Conservation (phyloP, 2,113 vertebrate genomes). For the Sorex araneus region DNA sequence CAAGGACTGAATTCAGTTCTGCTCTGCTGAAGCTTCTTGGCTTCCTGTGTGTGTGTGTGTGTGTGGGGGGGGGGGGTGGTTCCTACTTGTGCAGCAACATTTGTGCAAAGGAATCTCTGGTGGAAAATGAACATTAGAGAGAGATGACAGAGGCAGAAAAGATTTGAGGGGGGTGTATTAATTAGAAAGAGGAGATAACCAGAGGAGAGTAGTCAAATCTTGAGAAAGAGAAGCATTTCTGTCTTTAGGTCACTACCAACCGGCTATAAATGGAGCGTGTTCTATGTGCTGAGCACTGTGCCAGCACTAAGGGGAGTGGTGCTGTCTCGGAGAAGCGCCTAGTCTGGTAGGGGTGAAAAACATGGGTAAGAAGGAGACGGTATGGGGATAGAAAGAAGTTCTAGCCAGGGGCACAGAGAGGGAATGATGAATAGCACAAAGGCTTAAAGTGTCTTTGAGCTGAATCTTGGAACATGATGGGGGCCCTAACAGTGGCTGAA, state of each 20-base stretch:
- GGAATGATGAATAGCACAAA: neutral
- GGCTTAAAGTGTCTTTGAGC: neutral
- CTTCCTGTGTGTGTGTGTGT: no score
- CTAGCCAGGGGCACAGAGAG: neutral
- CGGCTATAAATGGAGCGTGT: neutral
- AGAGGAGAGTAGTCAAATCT: neutral
- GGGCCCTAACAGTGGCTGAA: conserved; percentile 23
- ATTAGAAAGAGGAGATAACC: neutral
- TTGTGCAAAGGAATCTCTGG: conserved; percentile 41
- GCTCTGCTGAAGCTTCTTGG: neutral
- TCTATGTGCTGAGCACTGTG: conserved; percentile 32
- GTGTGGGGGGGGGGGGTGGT: no score
- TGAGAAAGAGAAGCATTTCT: neutral
- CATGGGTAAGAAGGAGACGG: conserved; percentile 39
- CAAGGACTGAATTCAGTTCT: conserved; percentile 26
- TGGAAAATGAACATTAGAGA: conserved; percentile 38
- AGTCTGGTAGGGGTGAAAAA: neutral
- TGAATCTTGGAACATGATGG: conserved; percentile 9
- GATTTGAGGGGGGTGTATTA: neutral
- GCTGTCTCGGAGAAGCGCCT: neutral
- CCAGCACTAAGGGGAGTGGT: conserved; percentile 26
- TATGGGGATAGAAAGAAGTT: conserved; percentile 8
- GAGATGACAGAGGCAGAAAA: neutral
- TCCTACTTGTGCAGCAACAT: neutral
- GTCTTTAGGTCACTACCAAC: neutral